Evolutionary conservation across 2,113 vertebrate species (phyloP).

Genomic region (Erythrolamprus reginae): DNA sequence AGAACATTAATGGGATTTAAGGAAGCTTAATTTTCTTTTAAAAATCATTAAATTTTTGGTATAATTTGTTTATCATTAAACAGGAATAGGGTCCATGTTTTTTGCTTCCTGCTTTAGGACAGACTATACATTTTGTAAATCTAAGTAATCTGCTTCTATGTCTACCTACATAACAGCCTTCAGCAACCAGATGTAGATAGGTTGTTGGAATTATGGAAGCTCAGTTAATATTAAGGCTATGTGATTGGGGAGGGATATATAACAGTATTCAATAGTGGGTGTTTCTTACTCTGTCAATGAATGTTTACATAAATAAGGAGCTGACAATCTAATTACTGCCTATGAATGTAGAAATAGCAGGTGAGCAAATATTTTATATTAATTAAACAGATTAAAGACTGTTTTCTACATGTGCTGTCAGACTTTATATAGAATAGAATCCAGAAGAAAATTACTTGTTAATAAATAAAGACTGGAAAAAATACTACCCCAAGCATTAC

Average conservation of each 20-base stretch:
- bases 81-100: neutral
- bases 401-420: slow-evolving; percentile 15
- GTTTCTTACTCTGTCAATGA: neutral
- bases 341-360: slow-evolving; percentile 19
- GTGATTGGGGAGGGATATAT: neutral
- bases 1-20: neutral
- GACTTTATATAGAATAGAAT: slow-evolving; percentile 15
- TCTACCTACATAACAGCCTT: neutral
- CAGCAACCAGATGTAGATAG: neutral
- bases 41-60: neutral
- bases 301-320: slow-evolving; percentile 14
- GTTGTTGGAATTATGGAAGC: neutral
- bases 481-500: neutral
- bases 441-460: slow-evolving; percentile 11
- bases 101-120: neutral
- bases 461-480: slow-evolving; percentile 15
- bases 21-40: neutral
- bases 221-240: neutral
- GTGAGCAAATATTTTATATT: slow-evolving; percentile 13
- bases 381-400: slow-evolving; percentile 26
- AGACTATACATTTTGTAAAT: neutral
- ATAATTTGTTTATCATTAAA: neutral
- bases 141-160: neutral
- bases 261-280: neutral
- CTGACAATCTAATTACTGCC: slow-evolving; percentile 13